phyloP scores from a whole-genome alignment of 1,140 invertebrate genomes.

The Tenebrio molitor region DNA sequence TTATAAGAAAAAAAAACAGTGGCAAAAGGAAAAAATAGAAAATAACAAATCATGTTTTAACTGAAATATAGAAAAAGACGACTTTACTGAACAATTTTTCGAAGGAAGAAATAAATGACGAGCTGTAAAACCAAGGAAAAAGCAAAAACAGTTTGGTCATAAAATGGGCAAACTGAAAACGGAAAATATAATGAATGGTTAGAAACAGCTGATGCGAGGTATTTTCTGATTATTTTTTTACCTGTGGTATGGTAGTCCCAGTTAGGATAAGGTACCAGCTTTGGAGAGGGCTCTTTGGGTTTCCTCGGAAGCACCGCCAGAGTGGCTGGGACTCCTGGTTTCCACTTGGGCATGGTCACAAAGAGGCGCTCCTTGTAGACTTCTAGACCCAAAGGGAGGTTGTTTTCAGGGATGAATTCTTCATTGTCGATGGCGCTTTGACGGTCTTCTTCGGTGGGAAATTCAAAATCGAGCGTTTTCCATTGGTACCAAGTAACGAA shows the following conservation, averaged over 20 bases:
- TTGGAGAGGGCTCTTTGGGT: conserved; percentile 72
- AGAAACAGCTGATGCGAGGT: no score
- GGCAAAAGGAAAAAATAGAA: no score
- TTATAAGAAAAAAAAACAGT: no score
- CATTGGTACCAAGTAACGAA: conserved; percentile 70
- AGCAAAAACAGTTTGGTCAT: no score
- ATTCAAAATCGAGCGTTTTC: conserved; percentile 73
- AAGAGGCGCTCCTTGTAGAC: conserved; percentile 76
- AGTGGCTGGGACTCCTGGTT: conserved; percentile 80
- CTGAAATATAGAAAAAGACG: no score
- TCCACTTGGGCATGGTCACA: conserved; percentile 85
- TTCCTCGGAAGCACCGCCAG: conserved; percentile 73
- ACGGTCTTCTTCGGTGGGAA: conserved; percentile 67
- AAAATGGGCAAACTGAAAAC: no score
- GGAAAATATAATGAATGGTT: no score
- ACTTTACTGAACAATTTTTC: conserved; percentile 5
- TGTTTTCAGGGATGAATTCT: conserved; percentile 78
- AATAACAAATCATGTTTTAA: no score
- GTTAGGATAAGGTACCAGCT: conserved; percentile 79
- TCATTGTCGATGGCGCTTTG: conserved; percentile 69
- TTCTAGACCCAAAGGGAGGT: conserved; percentile 81
- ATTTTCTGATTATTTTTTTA: no score
- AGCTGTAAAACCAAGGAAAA: no score
- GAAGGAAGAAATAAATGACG: background rate
- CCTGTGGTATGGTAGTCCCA: conserved; percentile 79